These are phyloP conservation scores for Acleris literana DNA, from an alignment of 2,888 invertebrate species.

Conservation along the genomic window DNA sequence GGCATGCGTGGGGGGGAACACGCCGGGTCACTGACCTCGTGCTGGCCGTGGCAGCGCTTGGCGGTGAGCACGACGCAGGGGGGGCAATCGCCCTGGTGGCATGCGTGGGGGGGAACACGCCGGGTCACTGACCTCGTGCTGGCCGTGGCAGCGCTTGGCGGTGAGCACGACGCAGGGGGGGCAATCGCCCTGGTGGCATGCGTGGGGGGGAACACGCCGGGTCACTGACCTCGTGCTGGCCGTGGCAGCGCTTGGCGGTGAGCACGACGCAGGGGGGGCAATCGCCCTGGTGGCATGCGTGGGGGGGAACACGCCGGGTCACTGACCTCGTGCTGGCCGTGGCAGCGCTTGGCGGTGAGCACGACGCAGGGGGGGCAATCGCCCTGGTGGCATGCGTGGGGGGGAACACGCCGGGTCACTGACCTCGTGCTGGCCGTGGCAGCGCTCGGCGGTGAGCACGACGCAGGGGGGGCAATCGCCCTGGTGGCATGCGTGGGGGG, in stretches of 20 bases:
- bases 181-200: neutral
- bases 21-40: neutral
- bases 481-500: neutral
- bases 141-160: constrained; percentile 6
- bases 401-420: neutral
- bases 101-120: neutral
- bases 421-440: constrained; percentile 67
- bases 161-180: constrained; percentile 7
- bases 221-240: neutral
- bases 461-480: constrained; percentile 92
- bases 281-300: constrained; percentile 40
- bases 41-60: neutral
- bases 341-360: constrained; percentile 90
- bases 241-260: constrained; percentile 89
- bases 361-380: constrained; percentile 93
- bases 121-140: neutral
- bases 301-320: neutral
- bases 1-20: neutral
- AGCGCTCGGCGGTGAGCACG: constrained; percentile 90
- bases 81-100: neutral
- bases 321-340: constrained; percentile 44
- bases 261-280: constrained; percentile 95
- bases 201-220: neutral
- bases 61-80: constrained; percentile 3
- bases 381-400: constrained; percentile 36